phyloP scores from a whole-genome alignment of 1,140 invertebrate genomes.

The Aricia agestis region DNA sequence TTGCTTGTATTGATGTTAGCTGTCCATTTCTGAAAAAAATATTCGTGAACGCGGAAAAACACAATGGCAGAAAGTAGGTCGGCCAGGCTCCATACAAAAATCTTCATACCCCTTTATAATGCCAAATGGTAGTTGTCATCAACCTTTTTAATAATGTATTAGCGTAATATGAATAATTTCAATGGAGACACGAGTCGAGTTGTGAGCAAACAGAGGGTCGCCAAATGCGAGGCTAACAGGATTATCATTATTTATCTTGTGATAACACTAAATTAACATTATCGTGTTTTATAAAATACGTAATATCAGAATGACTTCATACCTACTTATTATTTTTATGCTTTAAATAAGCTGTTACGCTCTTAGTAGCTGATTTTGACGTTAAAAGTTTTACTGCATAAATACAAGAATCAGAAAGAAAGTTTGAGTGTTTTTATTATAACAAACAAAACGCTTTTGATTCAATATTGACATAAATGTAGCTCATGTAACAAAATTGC shows the following conservation, averaged over 20 bases:
- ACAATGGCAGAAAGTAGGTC: no score
- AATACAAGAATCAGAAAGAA: no score
- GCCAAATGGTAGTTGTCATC: background rate
- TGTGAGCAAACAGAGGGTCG: conserved; percentile 42
- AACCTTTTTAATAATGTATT: background rate
- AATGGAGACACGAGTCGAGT: conserved; percentile 25
- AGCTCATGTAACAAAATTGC: background rate
- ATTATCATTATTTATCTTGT: conserved; percentile 55
- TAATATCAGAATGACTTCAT: background rate
- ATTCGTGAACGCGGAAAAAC: no score
- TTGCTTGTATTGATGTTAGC: no score
- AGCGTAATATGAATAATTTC: background rate
- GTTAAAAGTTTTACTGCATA: no score
- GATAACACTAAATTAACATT: conserved; percentile 18
- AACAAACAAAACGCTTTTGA: background rate
- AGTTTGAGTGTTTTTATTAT: background rate
- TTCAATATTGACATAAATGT: background rate
- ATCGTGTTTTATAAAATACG: background rate
- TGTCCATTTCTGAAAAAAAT: no score
- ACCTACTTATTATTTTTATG: background rate
- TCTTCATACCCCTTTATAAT: no score
- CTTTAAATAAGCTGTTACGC: no score
- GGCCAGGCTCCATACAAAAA: no score
- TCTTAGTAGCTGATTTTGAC: no score
- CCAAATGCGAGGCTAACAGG: conserved; percentile 52